phyloP scores from a whole-genome alignment of 2,888 invertebrate genomes.

The Syrphus vitripennis region DNA sequence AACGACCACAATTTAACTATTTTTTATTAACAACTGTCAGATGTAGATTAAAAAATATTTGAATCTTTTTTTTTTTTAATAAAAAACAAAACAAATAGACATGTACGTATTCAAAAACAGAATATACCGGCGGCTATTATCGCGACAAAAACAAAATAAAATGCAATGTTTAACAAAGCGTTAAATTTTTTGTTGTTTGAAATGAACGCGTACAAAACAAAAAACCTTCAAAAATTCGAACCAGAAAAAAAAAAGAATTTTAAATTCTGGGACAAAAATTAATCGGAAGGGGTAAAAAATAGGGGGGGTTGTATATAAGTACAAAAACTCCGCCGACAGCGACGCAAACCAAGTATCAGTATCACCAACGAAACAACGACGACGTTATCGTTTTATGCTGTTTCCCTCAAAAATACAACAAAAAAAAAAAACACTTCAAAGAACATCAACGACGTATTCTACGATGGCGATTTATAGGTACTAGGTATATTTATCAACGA shows the following conservation, averaged over 20 bases:
- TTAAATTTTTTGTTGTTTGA: neutral
- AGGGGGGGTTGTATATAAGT: neutral
- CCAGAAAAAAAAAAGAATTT: neutral
- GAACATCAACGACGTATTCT: neutral
- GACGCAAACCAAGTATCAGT: neutral
- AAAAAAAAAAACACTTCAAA: conserved; percentile 30
- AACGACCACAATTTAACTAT: neutral
- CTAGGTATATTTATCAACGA: conserved; percentile 61
- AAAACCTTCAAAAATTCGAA: neutral
- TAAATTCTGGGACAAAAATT: neutral
- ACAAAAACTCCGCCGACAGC: neutral
- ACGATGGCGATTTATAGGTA: conserved; percentile 39
- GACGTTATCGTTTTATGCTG: neutral
- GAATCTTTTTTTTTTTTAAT: too few species aligned
- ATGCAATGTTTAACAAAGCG: neutral
- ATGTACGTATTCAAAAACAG: neutral
- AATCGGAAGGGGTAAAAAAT: neutral
- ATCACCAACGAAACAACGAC: conserved; percentile 31
- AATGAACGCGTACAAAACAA: neutral
- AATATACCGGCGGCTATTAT: neutral
- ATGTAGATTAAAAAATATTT: neutral
- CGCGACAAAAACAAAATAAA: neutral
- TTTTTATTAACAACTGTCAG: neutral
- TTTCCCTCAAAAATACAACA: conserved; percentile 7
- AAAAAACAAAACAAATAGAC: neutral